These are phyloP conservation scores for Lordiphosa clarofinis DNA, from an alignment of 1,140 invertebrate species.

Conservation along the genomic window DNA sequence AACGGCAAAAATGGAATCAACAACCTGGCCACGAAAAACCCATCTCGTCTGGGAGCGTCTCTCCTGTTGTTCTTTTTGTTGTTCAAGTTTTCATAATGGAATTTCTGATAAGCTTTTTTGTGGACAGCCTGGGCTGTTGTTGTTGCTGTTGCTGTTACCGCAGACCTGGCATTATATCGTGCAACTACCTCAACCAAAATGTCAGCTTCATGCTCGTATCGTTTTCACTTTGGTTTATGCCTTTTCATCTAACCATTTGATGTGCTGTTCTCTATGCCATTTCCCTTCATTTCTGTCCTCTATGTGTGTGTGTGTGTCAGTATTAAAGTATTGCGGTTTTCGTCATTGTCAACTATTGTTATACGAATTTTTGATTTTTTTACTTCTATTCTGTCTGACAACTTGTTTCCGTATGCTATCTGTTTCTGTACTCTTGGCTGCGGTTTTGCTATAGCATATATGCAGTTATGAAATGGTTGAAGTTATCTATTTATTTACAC, in stretches of 20 bases:
- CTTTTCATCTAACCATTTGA: slow-evolving; percentile 50
- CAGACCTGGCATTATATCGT: slow-evolving; percentile 44
- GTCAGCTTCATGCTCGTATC: slow-evolving; percentile 18
- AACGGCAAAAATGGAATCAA: slow-evolving; percentile 12
- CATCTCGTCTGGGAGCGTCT: slow-evolving; percentile 32
- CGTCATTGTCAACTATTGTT: slow-evolving; percentile 60
- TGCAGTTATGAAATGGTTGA: slow-evolving; percentile 6
- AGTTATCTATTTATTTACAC: no score
- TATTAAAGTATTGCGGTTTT: slow-evolving; percentile 58
- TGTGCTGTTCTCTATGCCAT: slow-evolving; percentile 2
- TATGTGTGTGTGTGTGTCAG: slow-evolving; percentile 20
- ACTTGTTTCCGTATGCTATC: neutral
- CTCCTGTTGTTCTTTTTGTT: slow-evolving; percentile 19
- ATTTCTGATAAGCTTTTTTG: slow-evolving; percentile 69
- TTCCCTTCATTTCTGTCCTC: slow-evolving; percentile 2
- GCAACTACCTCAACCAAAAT: slow-evolving; percentile 6
- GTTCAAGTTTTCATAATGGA: slow-evolving; percentile 68
- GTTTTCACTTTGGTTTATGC: slow-evolving; percentile 38
- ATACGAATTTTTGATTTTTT: slow-evolving; percentile 50
- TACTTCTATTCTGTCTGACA: slow-evolving; percentile 11
- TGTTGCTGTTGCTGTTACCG: slow-evolving; percentile 29
- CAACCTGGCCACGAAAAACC: slow-evolving; percentile 10
- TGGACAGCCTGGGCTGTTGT: slow-evolving; percentile 29
- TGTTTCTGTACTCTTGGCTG: slow-evolving; percentile 2
- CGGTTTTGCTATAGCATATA: neutral